Evolutionary conservation across 2,113 vertebrate species (phyloP), one percentile per base, ranked within the genome.

Genomic region (Orientallactaga bullata): DNA sequence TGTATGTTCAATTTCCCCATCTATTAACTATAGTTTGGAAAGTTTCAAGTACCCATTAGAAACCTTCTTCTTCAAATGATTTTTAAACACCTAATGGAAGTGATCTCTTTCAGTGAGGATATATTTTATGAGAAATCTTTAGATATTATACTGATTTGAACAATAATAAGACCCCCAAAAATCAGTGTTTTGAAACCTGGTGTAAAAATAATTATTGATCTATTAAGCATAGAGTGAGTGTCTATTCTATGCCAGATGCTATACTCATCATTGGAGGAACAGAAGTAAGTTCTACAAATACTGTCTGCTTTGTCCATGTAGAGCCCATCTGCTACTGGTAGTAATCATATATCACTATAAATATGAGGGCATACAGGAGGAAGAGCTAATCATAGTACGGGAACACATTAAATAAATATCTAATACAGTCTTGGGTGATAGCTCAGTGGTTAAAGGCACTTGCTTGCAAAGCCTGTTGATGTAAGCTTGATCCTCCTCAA

Each of bases 171-270:
- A 47, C 68, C 8, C 11, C 35, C 24, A 66, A 30, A 24, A 74
- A 85, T 76, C 42, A 90, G 39, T 83, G 42, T 32, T 89, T 90
- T 92, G 69, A 94, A 89, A 93, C 5, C 16, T 86, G 55, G 9
- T 84, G 30, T n/a, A 18, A 39, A 55, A 28, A 7, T 21, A 24
- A 58, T 39, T 10, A 39, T 20, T 42, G 42, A 74, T 39, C 3
- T 60, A 18, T 21, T 51, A 51, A 72, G 47, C 6, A 3, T 12
- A 13, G 7, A n/a, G 17, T 47, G 7, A 78, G 32, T 68, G 12
- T 9, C 12, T 82, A 2, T 24, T n/a, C 2, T 88, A n/a, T 20
- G 2, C 18, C 21, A 65, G 66, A 9, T 3, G 35, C 63, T 51
- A 0, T 65, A 10, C 16, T 77, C 28, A 10, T 42, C 11, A 3